Conservation (phyloP, 2,113 vertebrate species). For the Triplophysa dalaica region DNA sequence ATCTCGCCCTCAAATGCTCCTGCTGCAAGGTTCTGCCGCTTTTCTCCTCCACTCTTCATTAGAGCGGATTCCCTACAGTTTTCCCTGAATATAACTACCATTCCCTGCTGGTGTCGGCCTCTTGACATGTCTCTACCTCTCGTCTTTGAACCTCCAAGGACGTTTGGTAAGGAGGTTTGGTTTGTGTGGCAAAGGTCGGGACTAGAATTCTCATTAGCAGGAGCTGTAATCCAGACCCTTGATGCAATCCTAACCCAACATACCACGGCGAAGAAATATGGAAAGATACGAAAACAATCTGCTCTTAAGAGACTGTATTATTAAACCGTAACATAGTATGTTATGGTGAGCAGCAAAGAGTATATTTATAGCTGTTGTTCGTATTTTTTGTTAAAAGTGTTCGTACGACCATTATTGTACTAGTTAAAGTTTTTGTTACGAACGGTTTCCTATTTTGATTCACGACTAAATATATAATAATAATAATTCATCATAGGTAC, state of each 20-base stretch:
- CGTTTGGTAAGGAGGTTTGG: background rate
- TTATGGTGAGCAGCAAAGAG: too few species aligned
- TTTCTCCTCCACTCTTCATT: conserved; percentile 10
- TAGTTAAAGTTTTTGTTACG: too few species aligned
- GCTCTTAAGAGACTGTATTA: background rate
- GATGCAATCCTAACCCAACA: conserved; percentile 2
- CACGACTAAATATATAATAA: too few species aligned
- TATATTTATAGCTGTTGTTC: too few species aligned
- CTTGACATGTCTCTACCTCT: background rate
- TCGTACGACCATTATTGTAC: too few species aligned
- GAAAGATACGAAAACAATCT: background rate
- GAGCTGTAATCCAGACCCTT: background rate
- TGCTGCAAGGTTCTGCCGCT: background rate
- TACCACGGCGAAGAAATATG: background rate
- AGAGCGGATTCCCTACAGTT: background rate
- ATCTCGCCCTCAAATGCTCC: background rate
- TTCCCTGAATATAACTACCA: background rate
- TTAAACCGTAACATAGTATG: too few species aligned
- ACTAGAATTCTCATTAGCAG: background rate
- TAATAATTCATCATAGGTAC: too few species aligned
- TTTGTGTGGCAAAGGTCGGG: background rate
- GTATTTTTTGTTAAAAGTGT: too few species aligned
- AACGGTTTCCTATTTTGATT: too few species aligned
- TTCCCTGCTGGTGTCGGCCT: background rate
- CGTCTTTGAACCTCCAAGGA: background rate